Conservation (phyloP, 1,140 invertebrate genomes). For the Sitodiplosis mosellana region DNA sequence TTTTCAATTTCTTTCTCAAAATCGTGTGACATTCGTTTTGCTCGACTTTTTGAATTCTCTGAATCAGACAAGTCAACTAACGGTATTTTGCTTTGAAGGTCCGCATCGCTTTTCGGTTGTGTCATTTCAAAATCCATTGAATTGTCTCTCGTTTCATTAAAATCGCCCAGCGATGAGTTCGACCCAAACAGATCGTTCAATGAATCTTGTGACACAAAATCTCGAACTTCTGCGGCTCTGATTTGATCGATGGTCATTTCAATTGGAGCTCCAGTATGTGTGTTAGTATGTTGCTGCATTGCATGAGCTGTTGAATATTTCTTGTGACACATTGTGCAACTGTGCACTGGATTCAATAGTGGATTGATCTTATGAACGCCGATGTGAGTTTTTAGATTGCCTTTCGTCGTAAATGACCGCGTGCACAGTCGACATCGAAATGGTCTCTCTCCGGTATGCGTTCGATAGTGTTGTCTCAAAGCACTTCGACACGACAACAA, state of each 20-base stretch:
- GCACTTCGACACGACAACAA: slow-evolving; percentile 96
- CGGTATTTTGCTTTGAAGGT: too few relatives aligned
- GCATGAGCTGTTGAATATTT: slow-evolving; percentile 92
- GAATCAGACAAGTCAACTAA: too few relatives aligned
- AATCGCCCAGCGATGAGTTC: background rate
- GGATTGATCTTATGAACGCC: slow-evolving; percentile 90
- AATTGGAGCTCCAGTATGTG: slow-evolving; percentile 43
- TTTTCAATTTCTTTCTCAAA: too few relatives aligned
- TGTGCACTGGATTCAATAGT: slow-evolving; percentile 77
- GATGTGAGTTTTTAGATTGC: slow-evolving; percentile 98
- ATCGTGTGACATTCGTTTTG: too few relatives aligned
- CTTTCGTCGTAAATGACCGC: slow-evolving; percentile 91
- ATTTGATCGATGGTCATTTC: slow-evolving; percentile 46
- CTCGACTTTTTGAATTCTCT: too few relatives aligned
- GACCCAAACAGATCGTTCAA: background rate
- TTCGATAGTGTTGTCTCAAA: slow-evolving; percentile 96
- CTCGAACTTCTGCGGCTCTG: slow-evolving; percentile 57
- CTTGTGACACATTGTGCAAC: slow-evolving; percentile 96
- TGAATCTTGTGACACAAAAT: slow-evolving; percentile 32
- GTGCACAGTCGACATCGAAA: slow-evolving; percentile 95
- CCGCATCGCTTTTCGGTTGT: too few relatives aligned
- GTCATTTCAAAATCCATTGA: too few relatives aligned
- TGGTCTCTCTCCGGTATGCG: slow-evolving; percentile 69
- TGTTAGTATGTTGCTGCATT: slow-evolving; percentile 83
- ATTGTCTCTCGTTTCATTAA: slow-evolving; percentile 22